Percentiles rank a stretch among this genome's conserved stretches.
Conservation (phyloP, 92 coral and sea anemone genomes). For the Zoanthus sansibaricus region DNA sequence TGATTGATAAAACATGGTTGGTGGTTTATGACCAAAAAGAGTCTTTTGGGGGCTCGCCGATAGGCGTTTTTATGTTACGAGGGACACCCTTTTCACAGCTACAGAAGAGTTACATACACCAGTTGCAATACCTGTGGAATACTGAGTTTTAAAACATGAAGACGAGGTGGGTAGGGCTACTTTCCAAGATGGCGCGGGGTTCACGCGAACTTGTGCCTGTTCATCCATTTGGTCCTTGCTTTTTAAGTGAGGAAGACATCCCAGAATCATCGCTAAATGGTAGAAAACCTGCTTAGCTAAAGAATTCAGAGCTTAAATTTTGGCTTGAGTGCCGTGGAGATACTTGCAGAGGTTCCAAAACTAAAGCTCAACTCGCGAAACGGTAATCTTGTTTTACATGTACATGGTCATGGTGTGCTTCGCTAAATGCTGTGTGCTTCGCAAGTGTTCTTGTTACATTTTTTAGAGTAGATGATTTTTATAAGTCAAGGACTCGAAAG, state of each 20-base stretch:
- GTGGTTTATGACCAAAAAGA: too few relatives aligned
- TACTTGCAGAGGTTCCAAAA: neutral
- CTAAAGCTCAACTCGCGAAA: neutral
- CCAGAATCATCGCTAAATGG: neutral
- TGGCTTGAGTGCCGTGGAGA: neutral
- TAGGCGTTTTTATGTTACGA: too few relatives aligned
- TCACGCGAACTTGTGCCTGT: neutral
- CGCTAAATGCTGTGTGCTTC: neutral
- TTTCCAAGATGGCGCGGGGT: too few relatives aligned
- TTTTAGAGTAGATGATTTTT: conserved; percentile 32
- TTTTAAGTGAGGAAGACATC: conserved; percentile 1
- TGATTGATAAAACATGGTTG: too few relatives aligned
- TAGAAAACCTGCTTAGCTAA: neutral
- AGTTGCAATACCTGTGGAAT: neutral
- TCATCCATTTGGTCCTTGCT: neutral
- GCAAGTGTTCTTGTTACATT: neutral
- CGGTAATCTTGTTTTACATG: neutral
- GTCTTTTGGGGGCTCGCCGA: too few relatives aligned
- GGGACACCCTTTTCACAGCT: too few relatives aligned
- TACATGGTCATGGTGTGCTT: neutral
- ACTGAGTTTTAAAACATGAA: neutral
- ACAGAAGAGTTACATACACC: neutral
- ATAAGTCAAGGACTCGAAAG: conserved; percentile 31
- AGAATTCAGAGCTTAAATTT: conserved; percentile 3
- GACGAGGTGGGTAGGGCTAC: too few relatives aligned